Evolutionary conservation across 2,888 invertebrate genomes (phyloP).

Genomic region (Oscheius sp.): DNA sequence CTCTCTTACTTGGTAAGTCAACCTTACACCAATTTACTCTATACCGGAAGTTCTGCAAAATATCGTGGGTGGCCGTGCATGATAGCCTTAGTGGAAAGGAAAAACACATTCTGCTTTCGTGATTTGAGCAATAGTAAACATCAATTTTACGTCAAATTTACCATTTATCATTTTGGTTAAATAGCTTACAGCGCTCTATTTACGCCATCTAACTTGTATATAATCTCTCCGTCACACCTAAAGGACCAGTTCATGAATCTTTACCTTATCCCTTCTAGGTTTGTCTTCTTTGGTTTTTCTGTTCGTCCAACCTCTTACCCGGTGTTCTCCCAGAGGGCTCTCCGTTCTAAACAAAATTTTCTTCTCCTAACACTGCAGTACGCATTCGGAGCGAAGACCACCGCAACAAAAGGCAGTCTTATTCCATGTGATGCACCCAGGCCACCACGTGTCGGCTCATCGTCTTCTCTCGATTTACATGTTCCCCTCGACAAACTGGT

Average conservation of each 20-base stretch:
- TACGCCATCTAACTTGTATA: too few species aligned
- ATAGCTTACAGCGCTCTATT: too few species aligned
- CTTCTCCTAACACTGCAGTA: not conserved
- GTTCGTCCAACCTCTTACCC: not conserved
- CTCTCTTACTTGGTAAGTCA: not conserved
- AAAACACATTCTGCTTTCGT: not conserved
- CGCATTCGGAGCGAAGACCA: conserved; percentile 31
- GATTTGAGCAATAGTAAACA: too few species aligned
- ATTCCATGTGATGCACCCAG: conserved; percentile 22
- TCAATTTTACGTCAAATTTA: too few species aligned
- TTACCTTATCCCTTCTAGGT: not conserved
- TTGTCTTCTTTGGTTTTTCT: not conserved
- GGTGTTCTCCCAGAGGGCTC: not conserved
- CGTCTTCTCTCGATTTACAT: not conserved
- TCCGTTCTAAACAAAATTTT: conserved; percentile 14
- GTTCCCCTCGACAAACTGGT: conserved; percentile 5
- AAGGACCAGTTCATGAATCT: not conserved
- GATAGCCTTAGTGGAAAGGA: not conserved
- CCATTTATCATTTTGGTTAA: too few species aligned
- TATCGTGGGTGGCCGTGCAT: not conserved
- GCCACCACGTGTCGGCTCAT: conserved; percentile 13
- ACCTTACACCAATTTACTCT: not conserved
- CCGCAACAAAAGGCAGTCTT: conserved; percentile 26
- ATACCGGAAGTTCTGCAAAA: not conserved
- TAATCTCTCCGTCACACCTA: too few species aligned